Percentiles rank a stretch among this genome's conserved stretches.
Evolutionary conservation across 2,797 vertebrate genomes (phyloP).

Genomic region (Arremon brunneinucha): DNA sequence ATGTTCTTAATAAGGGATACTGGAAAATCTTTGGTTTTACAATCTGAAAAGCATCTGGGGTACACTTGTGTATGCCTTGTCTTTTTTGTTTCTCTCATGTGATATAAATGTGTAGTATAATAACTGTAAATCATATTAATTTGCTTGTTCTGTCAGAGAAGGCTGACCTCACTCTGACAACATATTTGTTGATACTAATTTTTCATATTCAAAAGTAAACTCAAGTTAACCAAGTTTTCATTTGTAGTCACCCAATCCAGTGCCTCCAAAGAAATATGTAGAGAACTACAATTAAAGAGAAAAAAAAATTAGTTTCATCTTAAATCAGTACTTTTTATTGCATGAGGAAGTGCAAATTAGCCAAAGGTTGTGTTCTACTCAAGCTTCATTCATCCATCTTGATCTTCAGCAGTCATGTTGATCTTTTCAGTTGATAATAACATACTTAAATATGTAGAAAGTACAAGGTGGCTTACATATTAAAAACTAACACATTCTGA

Average conservation of each 20-base stretch:
- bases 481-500: neutral
- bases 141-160: neutral
- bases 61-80: neutral
- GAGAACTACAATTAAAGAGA: neutral
- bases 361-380: neutral
- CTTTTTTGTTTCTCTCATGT: neutral
- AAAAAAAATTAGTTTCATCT: neutral
- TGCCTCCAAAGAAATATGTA: neutral
- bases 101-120: neutral
- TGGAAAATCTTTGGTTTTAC: neutral
- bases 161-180: neutral
- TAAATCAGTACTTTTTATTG: neutral
- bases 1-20: neutral
- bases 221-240: neutral
- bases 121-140: neutral
- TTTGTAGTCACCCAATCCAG: neutral
- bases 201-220: neutral
- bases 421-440: neutral
- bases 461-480: fast-evolving
- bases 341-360: neutral
- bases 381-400: neutral
- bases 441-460: neutral
- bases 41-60: neutral
- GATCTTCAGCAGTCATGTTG: neutral
- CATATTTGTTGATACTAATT: neutral